These are phyloP conservation scores for Bothrops jararaca DNA, from an alignment of 2,113 vertebrate species.

Conservation along the genomic window DNA sequence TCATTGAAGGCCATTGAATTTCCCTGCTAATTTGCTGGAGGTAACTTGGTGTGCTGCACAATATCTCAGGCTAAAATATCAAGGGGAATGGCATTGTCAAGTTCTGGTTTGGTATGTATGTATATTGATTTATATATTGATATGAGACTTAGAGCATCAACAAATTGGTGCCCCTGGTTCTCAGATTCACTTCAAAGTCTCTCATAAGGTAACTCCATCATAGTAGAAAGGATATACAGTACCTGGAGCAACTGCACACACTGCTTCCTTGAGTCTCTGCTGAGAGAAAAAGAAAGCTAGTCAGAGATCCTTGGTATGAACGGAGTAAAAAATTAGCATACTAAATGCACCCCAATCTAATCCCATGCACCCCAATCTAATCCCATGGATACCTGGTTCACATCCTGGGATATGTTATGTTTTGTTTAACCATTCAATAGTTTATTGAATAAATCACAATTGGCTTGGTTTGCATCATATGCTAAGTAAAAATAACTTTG, in stretches of 20 bases:
- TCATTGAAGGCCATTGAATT: conserved; percentile 11
- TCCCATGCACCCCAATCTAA: not conserved
- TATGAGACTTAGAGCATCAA: not conserved
- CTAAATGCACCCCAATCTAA: not conserved
- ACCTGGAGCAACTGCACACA: conserved; percentile 33
- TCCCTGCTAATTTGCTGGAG: conserved; percentile 20
- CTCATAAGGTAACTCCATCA: conserved; percentile 1
- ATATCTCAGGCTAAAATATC: conserved; percentile 49
- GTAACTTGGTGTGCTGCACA: conserved; percentile 64
- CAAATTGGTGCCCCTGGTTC: not conserved
- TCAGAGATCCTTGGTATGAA: not conserved
- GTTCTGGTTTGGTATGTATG: not conserved
- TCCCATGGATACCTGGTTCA: not conserved
- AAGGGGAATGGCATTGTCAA: conserved; percentile 11
- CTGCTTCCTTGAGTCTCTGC: conserved; percentile 36
- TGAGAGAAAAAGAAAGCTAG: conserved; percentile 22
- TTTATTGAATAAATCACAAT: not conserved
- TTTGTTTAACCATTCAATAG: not conserved
- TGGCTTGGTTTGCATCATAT: not conserved
- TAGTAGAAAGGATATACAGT: not conserved
- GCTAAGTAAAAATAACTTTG: not conserved
- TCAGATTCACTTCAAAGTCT: not conserved
- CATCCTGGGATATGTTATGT: not conserved
- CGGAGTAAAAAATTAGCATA: not conserved
- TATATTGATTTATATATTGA: not conserved